Evolutionary conservation across 1,140 invertebrate species (phyloP).

Genomic region (Agrypnia vestita): DNA sequence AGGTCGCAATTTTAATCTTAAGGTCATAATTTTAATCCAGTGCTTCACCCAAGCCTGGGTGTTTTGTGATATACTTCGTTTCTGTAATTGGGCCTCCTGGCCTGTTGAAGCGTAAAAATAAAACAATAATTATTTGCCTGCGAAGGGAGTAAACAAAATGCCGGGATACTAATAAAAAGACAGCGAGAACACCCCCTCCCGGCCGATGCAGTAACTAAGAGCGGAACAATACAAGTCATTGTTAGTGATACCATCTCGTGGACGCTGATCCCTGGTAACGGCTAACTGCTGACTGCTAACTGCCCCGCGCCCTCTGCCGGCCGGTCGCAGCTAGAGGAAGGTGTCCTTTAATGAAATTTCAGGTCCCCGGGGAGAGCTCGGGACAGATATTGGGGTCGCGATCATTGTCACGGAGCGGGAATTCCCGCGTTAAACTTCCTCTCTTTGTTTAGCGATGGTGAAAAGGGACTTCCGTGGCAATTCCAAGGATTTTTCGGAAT

Average conservation of each 20-base stretch:
- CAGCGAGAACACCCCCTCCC: background rate
- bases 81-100: too few species aligned
- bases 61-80: too few species aligned
- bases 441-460: slow-evolving; percentile 9
- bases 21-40: too few species aligned
- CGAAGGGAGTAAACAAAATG: too few species aligned
- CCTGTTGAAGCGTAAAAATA: too few species aligned
- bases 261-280: background rate
- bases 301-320: background rate
- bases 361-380: background rate
- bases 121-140: too few species aligned
- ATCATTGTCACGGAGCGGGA: slow-evolving; percentile 12
- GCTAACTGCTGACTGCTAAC: too few species aligned
- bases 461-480: too few species aligned
- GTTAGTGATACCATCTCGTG: background rate
- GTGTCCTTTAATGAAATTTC: slow-evolving; percentile 28
- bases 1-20: too few species aligned
- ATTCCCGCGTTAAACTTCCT: slow-evolving; percentile 1
- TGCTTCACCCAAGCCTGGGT: too few species aligned
- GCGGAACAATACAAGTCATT: background rate
- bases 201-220: background rate
- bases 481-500: too few species aligned
- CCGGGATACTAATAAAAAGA: too few species aligned
- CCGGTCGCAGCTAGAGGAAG: background rate
- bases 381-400: slow-evolving; percentile 16